Percentiles rank a stretch among this genome's conserved stretches.
Conservation (phyloP, 2,113 vertebrate species). For the Caretta caretta region DNA sequence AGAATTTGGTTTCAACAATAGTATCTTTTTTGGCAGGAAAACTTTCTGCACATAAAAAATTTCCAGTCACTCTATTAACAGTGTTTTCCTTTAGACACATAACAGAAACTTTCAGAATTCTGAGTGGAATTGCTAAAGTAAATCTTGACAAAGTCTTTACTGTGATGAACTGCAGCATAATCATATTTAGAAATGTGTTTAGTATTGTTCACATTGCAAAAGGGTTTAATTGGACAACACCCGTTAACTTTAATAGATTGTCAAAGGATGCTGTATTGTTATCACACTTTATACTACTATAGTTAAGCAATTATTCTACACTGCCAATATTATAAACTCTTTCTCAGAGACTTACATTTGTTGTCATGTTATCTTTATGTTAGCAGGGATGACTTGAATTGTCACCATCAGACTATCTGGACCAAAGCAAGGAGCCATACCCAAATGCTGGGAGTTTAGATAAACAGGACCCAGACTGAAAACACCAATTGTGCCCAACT, state of each 20-base stretch:
- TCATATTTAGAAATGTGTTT: background rate
- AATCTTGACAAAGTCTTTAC: background rate
- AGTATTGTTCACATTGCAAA: background rate
- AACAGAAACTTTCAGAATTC: background rate
- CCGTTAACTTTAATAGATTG: background rate
- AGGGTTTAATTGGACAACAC: background rate
- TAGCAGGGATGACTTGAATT: background rate
- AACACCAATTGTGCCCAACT: background rate
- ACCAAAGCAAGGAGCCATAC: background rate
- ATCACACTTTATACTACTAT: background rate
- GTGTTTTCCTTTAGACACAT: background rate
- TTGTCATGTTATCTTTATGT: background rate
- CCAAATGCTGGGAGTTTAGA: background rate
- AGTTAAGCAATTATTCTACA: background rate
- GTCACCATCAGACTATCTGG: background rate
- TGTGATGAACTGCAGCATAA: background rate
- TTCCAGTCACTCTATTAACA: background rate
- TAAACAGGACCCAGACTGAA: background rate
- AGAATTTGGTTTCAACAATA: background rate
- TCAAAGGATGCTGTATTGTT: background rate
- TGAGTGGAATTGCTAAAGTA: background rate
- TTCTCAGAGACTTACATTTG: background rate
- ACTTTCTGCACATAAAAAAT: background rate
- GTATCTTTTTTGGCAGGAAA: background rate
- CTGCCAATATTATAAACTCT: background rate